phyloP scores from a whole-genome alignment of 1,140 invertebrate genomes.

The Phocides pigmalion region DNA sequence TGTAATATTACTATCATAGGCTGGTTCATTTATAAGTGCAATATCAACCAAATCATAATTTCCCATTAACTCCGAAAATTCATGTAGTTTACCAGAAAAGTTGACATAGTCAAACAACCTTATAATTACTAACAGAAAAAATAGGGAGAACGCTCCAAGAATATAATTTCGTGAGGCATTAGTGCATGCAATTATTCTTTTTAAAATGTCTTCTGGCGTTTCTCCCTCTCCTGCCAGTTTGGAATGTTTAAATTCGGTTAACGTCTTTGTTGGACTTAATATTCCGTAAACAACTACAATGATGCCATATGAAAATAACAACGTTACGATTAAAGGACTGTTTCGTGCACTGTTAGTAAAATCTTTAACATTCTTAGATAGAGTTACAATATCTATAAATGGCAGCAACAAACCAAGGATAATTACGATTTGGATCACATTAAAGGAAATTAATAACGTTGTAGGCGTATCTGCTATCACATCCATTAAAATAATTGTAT shows the following conservation, averaged over 20 bases:
- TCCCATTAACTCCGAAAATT: conserved; percentile 61
- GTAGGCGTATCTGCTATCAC: conserved; percentile 43
- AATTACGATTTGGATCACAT: conserved; percentile 55
- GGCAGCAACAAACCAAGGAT: conserved; percentile 54
- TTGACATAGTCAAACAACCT: conserved; percentile 55
- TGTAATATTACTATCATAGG: conserved; percentile 27
- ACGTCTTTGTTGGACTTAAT: conserved; percentile 47
- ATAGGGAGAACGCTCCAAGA: conserved; percentile 57
- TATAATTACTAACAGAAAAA: conserved; percentile 50
- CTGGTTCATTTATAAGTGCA: conserved; percentile 35
- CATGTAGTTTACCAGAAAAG: conserved; percentile 63
- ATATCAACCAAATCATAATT: conserved; percentile 59
- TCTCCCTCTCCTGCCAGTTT: conserved; percentile 21
- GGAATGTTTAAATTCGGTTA: conserved; percentile 42
- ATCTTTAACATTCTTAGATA: conserved; percentile 50
- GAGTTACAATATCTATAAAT: conserved; percentile 45
- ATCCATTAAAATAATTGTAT: conserved; percentile 9
- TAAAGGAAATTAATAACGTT: conserved; percentile 43
- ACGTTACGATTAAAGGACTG: conserved; percentile 17
- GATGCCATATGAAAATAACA: conserved; percentile 38
- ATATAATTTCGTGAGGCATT: conserved; percentile 60
- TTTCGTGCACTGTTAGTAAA: conserved; percentile 30
- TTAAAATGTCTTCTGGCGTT: conserved; percentile 47
- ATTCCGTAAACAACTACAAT: conserved; percentile 49
- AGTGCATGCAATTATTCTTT: conserved; percentile 44